These are phyloP conservation scores for Apodemus agrarius DNA, from an alignment of 2,797 vertebrate species.

Conservation along the genomic window DNA sequence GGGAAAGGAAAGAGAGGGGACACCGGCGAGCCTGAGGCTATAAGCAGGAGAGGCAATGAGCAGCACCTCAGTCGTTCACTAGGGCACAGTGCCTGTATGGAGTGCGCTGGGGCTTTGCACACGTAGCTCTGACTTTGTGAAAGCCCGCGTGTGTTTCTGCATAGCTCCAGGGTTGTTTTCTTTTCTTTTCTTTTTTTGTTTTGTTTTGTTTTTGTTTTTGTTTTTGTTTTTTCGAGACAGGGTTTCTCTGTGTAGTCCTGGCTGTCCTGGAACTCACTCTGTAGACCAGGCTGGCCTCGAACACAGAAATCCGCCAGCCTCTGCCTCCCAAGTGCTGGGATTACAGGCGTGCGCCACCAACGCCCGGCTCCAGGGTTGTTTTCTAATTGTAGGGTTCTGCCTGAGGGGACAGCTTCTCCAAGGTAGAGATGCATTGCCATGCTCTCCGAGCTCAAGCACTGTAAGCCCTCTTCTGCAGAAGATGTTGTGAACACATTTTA, in stretches of 20 bases:
- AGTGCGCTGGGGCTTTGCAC: slow-evolving; percentile 47
- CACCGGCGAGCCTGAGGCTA: background rate
- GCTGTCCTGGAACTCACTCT: no score
- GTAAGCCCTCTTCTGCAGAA: slow-evolving; percentile 42
- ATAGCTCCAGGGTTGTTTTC: slow-evolving; percentile 37
- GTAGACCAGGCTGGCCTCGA: no score
- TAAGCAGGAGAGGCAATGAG: background rate
- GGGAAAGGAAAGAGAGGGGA: background rate
- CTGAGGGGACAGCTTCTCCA: slow-evolving; percentile 15
- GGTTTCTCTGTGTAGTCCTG: no score
- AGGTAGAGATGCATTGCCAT: background rate
- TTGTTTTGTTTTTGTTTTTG: no score
- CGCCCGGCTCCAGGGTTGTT: slow-evolving; percentile 34
- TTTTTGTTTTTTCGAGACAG: no score
- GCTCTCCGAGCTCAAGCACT: slow-evolving; percentile 23
- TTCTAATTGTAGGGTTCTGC: slow-evolving; percentile 42
- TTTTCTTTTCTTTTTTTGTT: no score
- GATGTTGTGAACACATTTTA: slow-evolving; percentile 55
- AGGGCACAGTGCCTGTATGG: background rate
- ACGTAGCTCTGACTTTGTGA: slow-evolving; percentile 42
- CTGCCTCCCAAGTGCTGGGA: no score
- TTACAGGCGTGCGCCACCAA: no score
- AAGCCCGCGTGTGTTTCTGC: slow-evolving; percentile 14
- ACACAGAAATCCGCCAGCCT: no score
- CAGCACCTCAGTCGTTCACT: background rate